Evolutionary conservation across 2,797 vertebrate genomes (phyloP), one percentile per base, ranked within the genome.

Genomic region (Cyprinella venusta): DNA sequence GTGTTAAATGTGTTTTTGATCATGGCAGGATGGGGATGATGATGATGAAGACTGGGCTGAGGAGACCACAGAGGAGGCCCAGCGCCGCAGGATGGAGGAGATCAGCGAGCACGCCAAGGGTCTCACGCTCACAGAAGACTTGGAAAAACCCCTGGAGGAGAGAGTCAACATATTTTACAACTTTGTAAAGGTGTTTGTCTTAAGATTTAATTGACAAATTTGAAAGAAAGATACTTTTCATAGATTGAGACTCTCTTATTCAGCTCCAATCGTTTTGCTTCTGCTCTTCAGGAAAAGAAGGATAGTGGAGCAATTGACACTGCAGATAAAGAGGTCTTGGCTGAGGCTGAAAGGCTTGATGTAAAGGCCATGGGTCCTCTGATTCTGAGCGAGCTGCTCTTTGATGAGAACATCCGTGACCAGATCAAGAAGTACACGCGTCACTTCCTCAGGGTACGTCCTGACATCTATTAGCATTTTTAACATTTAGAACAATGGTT

Each of bases 11-110:
- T 64, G n/a, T 36, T 68, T 56, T 67, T 13, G 9, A 52, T 24
- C n/a, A 6, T 45, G 40, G 16, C 74, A 96, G 95, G 94, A 96
- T 15, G 86, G 94, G 77, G 93, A 98, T 8, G 97, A 97, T 0
- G 97, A 97, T 0, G 98, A 99, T 45, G 98, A 98, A 56, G 98
- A 99, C 87, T 99, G 98, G 98, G 97, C 97, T 2, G 98, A 99
- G 90, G 98, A 99, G 90, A 99, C 98, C 1, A 98, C 98, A 0
- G 97, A 97, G 90, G 98, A 99, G 93, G 98, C 98, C 2, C 97
- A 99, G 90, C 93, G 97, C 79, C 95, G 98, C 36, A 92, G 98
- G 85, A 99, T 99, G 98, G 97, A 99, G 92, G 98, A 99, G 93
- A 99, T 99, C 90, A 99, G 98, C 42, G 96, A 98, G 87, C 98